A percentile compares a stretch with the other conserved stretches of the same genome.
These are phyloP conservation scores for Rhinolophus sinicus DNA, from an alignment of 2,113 vertebrate genomes.

Conservation along the genomic window DNA sequence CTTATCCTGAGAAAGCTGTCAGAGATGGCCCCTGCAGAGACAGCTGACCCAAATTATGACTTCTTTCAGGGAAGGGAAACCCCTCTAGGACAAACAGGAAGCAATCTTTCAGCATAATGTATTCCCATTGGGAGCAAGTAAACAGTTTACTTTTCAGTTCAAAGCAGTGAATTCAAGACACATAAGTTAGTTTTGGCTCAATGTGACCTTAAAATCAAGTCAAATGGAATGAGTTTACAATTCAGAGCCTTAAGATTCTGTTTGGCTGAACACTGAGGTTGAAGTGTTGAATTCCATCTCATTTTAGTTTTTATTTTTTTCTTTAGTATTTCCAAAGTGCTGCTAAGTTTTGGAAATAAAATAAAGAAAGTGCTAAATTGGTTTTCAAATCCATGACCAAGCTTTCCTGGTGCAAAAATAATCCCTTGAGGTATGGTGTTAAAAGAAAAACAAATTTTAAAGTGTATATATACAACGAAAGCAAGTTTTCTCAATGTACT, in stretches of 20 bases:
- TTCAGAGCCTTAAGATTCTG: slow-evolving; percentile 54
- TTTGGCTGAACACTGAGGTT: not conserved
- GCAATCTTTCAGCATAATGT: slow-evolving; percentile 48
- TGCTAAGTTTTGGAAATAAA: slow-evolving; percentile 17
- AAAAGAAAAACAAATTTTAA: slow-evolving; percentile 53
- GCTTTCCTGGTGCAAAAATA: not conserved
- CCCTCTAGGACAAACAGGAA: slow-evolving; percentile 58
- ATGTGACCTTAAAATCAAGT: slow-evolving; percentile 66
- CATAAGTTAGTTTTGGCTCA: slow-evolving; percentile 58
- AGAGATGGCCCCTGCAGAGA: slow-evolving; percentile 54
- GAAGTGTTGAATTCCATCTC: slow-evolving; percentile 33
- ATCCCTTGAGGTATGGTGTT: not conserved
- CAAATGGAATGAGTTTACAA: slow-evolving; percentile 60
- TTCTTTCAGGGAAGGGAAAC: slow-evolving; percentile 47
- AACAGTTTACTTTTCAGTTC: slow-evolving; percentile 65
- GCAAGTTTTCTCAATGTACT: not conserved
- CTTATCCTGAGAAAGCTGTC: slow-evolving; percentile 40
- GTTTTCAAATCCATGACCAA: slow-evolving; percentile 29
- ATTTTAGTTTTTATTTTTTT: not conserved
- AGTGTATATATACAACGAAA: not conserved
- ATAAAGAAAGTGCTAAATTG: slow-evolving; percentile 38
- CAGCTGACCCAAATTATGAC: slow-evolving; percentile 48
- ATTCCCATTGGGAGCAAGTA: slow-evolving; percentile 28
- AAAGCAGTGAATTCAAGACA: slow-evolving; percentile 51
- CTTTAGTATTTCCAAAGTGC: slow-evolving; percentile 34